Conservation (phyloP, 2,888 invertebrate species). For the Leucoptera coffeella region DNA sequence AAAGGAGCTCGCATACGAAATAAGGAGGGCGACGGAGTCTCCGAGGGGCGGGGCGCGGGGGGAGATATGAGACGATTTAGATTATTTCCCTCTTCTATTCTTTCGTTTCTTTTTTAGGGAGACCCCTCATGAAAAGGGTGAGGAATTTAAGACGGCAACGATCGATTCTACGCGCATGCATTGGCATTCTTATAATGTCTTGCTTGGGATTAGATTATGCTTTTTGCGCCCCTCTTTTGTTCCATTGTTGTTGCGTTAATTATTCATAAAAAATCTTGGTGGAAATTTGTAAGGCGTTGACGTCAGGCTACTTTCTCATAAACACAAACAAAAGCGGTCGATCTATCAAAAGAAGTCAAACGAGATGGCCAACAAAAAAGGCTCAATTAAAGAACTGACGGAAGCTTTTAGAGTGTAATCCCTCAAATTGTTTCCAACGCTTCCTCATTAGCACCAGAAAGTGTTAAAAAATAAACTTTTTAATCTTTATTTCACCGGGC, state of each 20-base stretch:
- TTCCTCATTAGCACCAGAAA: conserved; percentile 53
- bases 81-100: conserved; percentile 54
- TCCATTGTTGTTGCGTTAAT: too few species aligned
- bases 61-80: conserved; percentile 54
- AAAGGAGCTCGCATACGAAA: conserved; percentile 55
- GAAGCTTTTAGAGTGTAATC: conserved; percentile 55
- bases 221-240: too few species aligned
- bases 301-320: too few species aligned
- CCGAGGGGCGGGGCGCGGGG: conserved; percentile 15
- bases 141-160: conserved; percentile 51
- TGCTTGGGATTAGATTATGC: too few species aligned
- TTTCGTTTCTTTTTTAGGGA: conserved; percentile 49
- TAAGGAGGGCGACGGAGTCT: conserved; percentile 49
- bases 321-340: too few species aligned
- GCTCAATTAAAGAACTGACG: conserved; percentile 54
- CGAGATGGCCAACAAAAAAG: too few species aligned
- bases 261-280: too few species aligned
- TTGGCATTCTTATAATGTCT: too few species aligned
- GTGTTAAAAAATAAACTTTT: conserved; percentile 55
- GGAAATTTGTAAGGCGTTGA: too few species aligned
- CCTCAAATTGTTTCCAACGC: conserved; percentile 54
- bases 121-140: conserved; percentile 47
- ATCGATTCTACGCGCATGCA: conserved; percentile 53
- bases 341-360: too few species aligned
- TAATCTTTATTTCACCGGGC: conserved; percentile 49